Evolutionary conservation across 2,888 invertebrate genomes (phyloP), one percentile per base, ranked within the genome.

Genomic region (Coelogynopora nodosa): DNA sequence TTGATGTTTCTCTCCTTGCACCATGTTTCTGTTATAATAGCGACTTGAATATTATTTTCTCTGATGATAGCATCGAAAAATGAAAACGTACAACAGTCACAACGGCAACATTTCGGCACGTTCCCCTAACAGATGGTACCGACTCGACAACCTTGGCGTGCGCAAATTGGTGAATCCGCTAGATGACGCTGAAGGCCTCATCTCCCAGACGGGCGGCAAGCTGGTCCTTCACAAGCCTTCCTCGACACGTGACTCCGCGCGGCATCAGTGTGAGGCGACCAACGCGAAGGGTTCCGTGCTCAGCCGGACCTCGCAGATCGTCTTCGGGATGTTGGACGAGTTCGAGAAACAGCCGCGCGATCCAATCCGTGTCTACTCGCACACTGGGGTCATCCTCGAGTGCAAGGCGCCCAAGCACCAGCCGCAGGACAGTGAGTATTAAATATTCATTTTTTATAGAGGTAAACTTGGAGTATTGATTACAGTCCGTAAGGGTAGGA

Each of bases 261-360:
- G 28, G 18, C 67, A 74, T 49, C 85, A 85, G 31, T 85, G 85
- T 28, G 85, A 85, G 67, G 74, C 85, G 2, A 30, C 28, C 1
- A 85, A 85, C 29, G 18, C 1, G 0, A 26, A 13, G 5, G 85
- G 85, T 0, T 82, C 81, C 1, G 30, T 85, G 10, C 13, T 31
- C 1, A 81, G 74, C 74, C 27, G 31, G 10, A 80, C 85, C 5
- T 67, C 74, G 28, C 30, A 85, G 27, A 85, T 85, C 28, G 74
- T 85, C 27, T 85, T 85, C 27, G 85, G 67, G 5, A 67, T 28
- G n/a, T 28, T 85, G 80, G 85, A 85, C 10, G 31, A 28, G 2
- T 85, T 85, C 28, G 29, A 86, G 29, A 86, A 86, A 30, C 86
- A 86, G 23, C 80, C 87, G 13, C 85, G 84, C 10, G 67, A 49